Base-by-base conservation (phyloP, 64 coral and sea anemone genomes). In the Pocillopora damicornis region DNA sequence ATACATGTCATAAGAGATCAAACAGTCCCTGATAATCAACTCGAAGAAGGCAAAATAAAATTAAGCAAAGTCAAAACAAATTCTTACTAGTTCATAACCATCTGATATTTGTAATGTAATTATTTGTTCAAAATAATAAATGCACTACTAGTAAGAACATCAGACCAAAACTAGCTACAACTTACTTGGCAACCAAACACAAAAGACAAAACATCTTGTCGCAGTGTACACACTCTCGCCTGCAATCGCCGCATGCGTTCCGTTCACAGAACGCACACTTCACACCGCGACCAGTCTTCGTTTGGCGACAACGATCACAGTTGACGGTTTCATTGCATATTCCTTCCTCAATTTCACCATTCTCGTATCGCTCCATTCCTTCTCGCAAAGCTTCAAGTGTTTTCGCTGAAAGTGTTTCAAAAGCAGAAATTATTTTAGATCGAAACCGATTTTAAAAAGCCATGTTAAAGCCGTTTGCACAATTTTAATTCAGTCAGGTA, bases 131-230 rank as follows among this genome's bases (percentile, higher is more conserved):
- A 51, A 18, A 35, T 30, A 23, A 11, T 73, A n/a, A 22, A 18
- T 60, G 59, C 8, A 57, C 20, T 56, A 1, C 42, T 1, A 51
- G 42, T 51, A 51, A 51, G 42, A 51, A 51, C 42, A 51, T 78
- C 59, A 60, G 20, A 79, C 0, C 35, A 20, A 78, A 13, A 71
- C 20, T 30, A 37, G 16, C 37, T 14, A 15, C 13, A 20, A 87
- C 92, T 89, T 76, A 99, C 97, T 92, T 99, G 38, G 82, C 63
- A 17, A 90, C 79, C 73, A 93, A 99, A 34, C 97, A 99, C 89
- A 93, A 86, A 30, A 37, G 38, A 23, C 97, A 99, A 73, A 99
- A 99, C 59, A 73, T 80, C 37, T 69, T 90, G 75, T 73, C 84
- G 60, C 97, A 99, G 22, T 60, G 75, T 10, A 65, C 42, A 83